phyloP scores from a whole-genome alignment of 2,797 vertebrate genomes.

The Rhadinocentrus ornatus region DNA sequence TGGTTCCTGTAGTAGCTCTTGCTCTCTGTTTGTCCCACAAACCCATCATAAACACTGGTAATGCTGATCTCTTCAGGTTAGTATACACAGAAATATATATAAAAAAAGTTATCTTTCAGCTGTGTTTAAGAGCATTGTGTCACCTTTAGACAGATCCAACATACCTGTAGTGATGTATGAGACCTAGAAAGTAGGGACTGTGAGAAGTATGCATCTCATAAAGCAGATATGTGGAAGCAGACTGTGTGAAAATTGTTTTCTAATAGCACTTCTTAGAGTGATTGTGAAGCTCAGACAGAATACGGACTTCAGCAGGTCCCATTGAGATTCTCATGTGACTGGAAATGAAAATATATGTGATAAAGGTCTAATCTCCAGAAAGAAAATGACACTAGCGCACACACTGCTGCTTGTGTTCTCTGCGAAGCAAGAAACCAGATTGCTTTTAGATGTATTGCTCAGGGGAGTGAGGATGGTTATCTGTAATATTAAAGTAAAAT shows the following conservation, averaged over 20 bases:
- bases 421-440: conserved; percentile 12
- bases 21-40: no score
- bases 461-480: neutral
- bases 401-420: neutral
- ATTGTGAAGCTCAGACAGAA: neutral
- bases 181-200: neutral
- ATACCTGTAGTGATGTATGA: neutral
- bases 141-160: neutral
- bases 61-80: no score
- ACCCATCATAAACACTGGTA: no score
- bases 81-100: no score
- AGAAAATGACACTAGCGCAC: neutral
- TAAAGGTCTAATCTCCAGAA: neutral
- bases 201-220: neutral
- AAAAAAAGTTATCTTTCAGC: neutral
- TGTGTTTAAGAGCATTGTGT: neutral
- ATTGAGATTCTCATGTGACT: neutral
- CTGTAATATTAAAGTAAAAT: conserved; percentile 13
- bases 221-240: neutral
- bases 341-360: neutral
- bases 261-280: neutral
- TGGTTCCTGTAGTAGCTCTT: no score
- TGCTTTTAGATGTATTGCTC: conserved; percentile 18
- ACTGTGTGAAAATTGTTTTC: neutral
- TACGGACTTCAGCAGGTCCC: neutral